Evolutionary conservation across 2,113 vertebrate genomes (phyloP).

Genomic region (Gasterosteus aculeatus): DNA sequence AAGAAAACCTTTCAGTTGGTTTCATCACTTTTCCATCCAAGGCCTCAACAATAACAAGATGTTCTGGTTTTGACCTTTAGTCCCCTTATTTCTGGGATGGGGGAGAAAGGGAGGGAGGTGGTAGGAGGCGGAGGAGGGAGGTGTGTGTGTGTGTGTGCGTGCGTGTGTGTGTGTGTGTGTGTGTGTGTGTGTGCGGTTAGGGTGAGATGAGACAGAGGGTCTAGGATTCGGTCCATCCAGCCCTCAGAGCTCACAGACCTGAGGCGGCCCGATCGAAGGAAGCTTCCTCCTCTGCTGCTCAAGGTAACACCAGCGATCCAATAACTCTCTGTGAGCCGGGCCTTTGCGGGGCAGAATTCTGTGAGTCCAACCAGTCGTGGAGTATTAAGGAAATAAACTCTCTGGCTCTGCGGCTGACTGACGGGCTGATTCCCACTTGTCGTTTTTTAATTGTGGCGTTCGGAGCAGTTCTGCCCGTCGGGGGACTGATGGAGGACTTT

Average conservation of each 20-base stretch:
- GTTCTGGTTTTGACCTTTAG: conserved; percentile 3
- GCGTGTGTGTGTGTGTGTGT: conserved; percentile 10
- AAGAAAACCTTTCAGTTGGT: background rate
- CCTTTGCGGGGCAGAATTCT: conserved; percentile 11
- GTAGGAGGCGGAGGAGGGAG: conserved; percentile 19
- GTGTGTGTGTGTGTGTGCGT: conserved; percentile 8
- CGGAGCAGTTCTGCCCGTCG: background rate
- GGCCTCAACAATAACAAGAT: background rate
- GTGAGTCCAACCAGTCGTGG: background rate
- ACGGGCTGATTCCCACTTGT: conserved; percentile 5
- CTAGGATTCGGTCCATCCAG: conserved; percentile 66
- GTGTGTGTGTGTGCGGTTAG: conserved; percentile 14
- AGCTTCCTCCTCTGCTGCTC: conserved; percentile 39
- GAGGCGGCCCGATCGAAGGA: conserved; percentile 37
- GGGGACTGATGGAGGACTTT: background rate
- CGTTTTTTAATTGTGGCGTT: conserved; percentile 3
- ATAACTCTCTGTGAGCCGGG: background rate
- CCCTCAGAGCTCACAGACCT: conserved; percentile 56
- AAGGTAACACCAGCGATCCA: conserved; percentile 62
- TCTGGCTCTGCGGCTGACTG: conserved; percentile 4
- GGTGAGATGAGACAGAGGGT: conserved; percentile 60
- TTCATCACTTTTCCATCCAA: background rate
- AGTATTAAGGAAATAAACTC: background rate
- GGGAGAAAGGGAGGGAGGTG: conserved; percentile 3
- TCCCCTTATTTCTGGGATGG: conserved; percentile 13